Base-by-base conservation (phyloP, 2,113 vertebrate genomes). In the Natator depressus region DNA sequence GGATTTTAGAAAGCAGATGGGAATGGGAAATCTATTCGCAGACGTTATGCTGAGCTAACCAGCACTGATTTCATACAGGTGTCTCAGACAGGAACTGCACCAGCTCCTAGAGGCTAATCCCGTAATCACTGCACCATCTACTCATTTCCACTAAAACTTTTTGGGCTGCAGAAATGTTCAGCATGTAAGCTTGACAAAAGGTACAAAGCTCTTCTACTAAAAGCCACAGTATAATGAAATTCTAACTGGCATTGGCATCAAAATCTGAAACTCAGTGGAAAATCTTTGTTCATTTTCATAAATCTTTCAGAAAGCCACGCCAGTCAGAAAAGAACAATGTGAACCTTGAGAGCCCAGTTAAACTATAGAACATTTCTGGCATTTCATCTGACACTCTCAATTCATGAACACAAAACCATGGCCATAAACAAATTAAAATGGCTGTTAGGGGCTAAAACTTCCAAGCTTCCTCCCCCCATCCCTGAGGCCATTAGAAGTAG, bases 1-100 rank as follows among this genome's bases (percentile, higher is more conserved):
- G 82, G 69, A 20, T 16, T 91, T 92, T 80, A 86, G 47, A 94
- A 85, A 85, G 85, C 55, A 94, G 82, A 83, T 25, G 19, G 84
- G 38, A 95, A 79, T 0, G 0, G 25, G 12, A 17, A 89, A 69
- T 17, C 50, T 25, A n/a, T 82, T 38, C 35, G 16, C 46, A 38
- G 46, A 78, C 24, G 47, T 87, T 59, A 80, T 38, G 42, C 78
- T 29, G 57, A 69, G 51, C 38, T n/a, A 47, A 89, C 49, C 49
- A 62, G 47, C 35, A 51, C 51, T 0, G 2, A 25, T 93, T 88
- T 90, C 80, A 84, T 19, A 84, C 42, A 86, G 46, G 42, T 31
- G 88, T 24, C 31, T 85, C 84, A 10, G 17, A 16, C 49, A 91
- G 35, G 46, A 91, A 46, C 69, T 47, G 51, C 25, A 83, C 2